A percentile compares a stretch with the other conserved stretches of the same genome.
These are phyloP conservation scores for Aquatica leii DNA, from an alignment of 2,888 invertebrate genomes.

Conservation along the genomic window DNA sequence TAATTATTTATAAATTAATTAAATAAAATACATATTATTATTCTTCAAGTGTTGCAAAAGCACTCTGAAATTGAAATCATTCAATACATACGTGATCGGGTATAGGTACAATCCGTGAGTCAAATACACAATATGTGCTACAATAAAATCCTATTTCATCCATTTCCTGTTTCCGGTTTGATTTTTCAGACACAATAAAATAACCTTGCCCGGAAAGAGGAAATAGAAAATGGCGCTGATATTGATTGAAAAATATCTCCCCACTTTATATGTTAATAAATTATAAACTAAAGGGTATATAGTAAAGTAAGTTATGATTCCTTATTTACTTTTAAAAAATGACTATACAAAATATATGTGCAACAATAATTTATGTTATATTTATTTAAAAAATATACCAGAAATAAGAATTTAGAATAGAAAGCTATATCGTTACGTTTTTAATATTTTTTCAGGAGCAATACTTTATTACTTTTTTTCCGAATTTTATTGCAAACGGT, in stretches of 20 bases:
- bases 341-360: background rate
- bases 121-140: slow-evolving; percentile 38
- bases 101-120: slow-evolving; percentile 40
- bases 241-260: slow-evolving; percentile 25
- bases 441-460: too few relatives aligned
- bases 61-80: slow-evolving; percentile 40
- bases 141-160: slow-evolving; percentile 36
- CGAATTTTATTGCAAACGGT: too few relatives aligned
- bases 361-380: too few relatives aligned
- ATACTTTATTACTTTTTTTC: too few relatives aligned
- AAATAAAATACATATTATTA: slow-evolving; percentile 23
- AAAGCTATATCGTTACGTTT: too few relatives aligned
- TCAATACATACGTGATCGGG: slow-evolving; percentile 38
- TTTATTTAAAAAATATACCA: too few relatives aligned
- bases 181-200: slow-evolving; percentile 32
- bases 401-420: too few relatives aligned
- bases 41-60: slow-evolving; percentile 25
- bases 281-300: slow-evolving; percentile 16
- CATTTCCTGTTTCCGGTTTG: slow-evolving; percentile 33
- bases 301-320: too few relatives aligned
- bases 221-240: slow-evolving; percentile 29
- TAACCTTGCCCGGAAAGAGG: slow-evolving; percentile 30
- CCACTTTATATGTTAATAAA: slow-evolving; percentile 21
- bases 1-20: too few relatives aligned
- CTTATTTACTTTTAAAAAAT: background rate